These are phyloP conservation scores for Vidua chalybeata DNA, from an alignment of 2,113 vertebrate species.

Conservation along the genomic window DNA sequence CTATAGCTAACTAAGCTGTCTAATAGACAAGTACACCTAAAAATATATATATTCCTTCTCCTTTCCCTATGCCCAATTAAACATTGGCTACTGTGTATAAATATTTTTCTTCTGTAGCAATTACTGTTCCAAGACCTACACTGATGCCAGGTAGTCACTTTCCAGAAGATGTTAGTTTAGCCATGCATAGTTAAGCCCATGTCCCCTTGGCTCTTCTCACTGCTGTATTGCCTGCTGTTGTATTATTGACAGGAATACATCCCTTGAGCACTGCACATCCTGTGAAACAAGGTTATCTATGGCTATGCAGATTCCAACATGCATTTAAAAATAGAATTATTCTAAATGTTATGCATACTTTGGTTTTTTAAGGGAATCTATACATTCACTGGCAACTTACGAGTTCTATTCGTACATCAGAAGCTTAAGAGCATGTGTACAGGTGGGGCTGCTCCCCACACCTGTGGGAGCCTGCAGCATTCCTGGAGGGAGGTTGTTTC, in stretches of 20 bases:
- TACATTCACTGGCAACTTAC: not conserved
- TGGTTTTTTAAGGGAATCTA: not conserved
- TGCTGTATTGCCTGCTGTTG: not conserved
- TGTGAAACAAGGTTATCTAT: not conserved
- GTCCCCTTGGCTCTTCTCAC: not conserved
- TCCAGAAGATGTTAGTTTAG: not conserved
- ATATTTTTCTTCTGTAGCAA: not conserved
- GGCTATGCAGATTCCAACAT: not conserved
- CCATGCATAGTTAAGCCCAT: fast-evolving
- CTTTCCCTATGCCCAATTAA: not conserved
- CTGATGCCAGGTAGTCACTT: not conserved
- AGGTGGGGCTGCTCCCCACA: not conserved
- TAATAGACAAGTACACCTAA: not conserved
- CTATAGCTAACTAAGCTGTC: not conserved
- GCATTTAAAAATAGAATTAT: not conserved
- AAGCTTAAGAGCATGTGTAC: not conserved
- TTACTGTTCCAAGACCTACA: not conserved
- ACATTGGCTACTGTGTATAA: not conserved
- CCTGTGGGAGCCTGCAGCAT: not conserved
- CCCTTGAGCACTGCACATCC: not conserved
- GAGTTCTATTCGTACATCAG: not conserved
- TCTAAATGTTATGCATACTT: not conserved
- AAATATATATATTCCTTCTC: not conserved
- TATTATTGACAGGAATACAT: not conserved
- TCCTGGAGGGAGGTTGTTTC: not conserved